These are phyloP conservation scores for Chelidonichthys spinosus DNA, from an alignment of 2,797 vertebrate species.

Conservation along the genomic window DNA sequence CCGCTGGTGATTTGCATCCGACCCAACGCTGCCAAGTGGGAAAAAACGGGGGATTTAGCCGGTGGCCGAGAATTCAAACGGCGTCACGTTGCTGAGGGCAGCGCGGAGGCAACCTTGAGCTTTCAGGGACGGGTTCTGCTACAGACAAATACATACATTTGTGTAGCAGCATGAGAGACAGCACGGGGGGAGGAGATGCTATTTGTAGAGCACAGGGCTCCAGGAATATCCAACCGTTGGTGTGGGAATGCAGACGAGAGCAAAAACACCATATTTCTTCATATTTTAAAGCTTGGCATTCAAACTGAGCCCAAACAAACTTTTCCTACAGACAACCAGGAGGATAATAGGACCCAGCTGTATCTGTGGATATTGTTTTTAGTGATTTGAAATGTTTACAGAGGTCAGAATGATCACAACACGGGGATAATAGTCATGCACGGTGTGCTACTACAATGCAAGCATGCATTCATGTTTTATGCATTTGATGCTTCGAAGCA, in stretches of 20 bases:
- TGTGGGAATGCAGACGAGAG: no score
- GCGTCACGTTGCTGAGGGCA: neutral
- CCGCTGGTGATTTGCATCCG: no score
- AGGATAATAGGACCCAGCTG: no score
- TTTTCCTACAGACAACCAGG: neutral
- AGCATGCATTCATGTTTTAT: slow-evolving; percentile 65
- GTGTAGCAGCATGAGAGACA: neutral
- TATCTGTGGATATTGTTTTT: neutral
- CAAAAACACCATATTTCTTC: slow-evolving; percentile 3
- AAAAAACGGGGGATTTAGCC: no score
- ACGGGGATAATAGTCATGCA: slow-evolving; percentile 46
- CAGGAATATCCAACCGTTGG: no score
- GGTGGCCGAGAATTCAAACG: no score
- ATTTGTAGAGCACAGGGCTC: no score
- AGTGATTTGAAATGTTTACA: slow-evolving; percentile 26
- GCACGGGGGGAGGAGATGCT: neutral
- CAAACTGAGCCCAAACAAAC: slow-evolving; percentile 19
- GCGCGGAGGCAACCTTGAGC: slow-evolving; percentile 20
- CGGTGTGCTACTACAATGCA: slow-evolving; percentile 28
- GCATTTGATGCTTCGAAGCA: slow-evolving; percentile 43
- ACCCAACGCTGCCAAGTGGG: no score
- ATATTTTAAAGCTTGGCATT: slow-evolving; percentile 5
- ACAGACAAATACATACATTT: no score
- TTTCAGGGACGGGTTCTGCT: slow-evolving; percentile 3
- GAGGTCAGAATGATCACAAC: slow-evolving; percentile 37